These are phyloP conservation scores for Poeciliopsis occidentalis DNA, from an alignment of 2,113 vertebrate species.

Conservation along the genomic window DNA sequence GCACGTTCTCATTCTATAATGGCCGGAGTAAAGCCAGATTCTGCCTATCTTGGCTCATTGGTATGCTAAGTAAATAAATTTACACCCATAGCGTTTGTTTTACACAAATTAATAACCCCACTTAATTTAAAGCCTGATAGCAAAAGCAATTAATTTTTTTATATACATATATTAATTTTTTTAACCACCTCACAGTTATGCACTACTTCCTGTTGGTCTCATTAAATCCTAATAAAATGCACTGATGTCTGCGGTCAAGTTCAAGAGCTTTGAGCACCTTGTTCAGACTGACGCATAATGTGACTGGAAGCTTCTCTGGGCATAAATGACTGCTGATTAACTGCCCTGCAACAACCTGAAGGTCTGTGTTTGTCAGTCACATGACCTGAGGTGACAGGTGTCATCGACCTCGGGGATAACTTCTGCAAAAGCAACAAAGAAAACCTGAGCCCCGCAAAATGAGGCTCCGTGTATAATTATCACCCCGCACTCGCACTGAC, in stretches of 20 bases:
- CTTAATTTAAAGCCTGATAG: background rate
- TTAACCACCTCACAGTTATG: background rate
- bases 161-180: background rate
- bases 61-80: background rate
- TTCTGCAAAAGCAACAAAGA: conserved; percentile 7
- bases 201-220: background rate
- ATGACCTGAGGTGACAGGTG: conserved; percentile 60
- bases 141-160: background rate
- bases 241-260: too few species aligned
- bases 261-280: too few species aligned
- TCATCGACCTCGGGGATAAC: conserved; percentile 74
- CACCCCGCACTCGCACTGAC: conserved; percentile 11
- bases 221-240: background rate
- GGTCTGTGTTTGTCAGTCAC: conserved; percentile 4
- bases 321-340: conserved; percentile 1
- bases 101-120: background rate
- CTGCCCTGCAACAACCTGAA: background rate
- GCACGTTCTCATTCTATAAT: background rate
- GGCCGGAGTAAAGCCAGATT: background rate
- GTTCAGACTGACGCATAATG: too few species aligned
- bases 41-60: background rate
- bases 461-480: background rate
- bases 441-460: background rate
- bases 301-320: background rate
- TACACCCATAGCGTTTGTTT: background rate